phyloP scores from a whole-genome alignment of 1,140 invertebrate genomes.

The Pantala flavescens region DNA sequence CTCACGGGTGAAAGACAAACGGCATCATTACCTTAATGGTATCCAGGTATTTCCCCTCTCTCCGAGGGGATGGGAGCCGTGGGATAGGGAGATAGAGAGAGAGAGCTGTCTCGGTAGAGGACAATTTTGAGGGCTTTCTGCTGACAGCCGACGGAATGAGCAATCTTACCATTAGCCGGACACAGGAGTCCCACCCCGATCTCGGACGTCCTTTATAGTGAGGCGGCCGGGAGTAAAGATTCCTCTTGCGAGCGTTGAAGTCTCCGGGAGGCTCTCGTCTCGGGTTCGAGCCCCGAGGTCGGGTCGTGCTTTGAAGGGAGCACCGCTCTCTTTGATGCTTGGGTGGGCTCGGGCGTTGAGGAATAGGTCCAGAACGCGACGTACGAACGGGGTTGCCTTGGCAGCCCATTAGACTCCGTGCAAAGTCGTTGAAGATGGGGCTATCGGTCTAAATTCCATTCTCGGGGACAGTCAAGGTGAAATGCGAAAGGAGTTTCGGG shows the following conservation, averaged over 20 bases:
- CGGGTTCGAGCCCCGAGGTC: background rate
- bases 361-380: background rate
- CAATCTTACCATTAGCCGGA: slow-evolving; percentile 5
- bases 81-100: background rate
- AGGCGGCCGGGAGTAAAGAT: background rate
- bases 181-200: background rate
- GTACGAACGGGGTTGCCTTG: background rate
- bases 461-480: no score
- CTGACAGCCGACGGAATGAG: slow-evolving; percentile 2
- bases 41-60: slow-evolving; percentile 4
- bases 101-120: background rate
- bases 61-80: background rate
- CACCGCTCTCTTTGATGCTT: background rate
- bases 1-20: slow-evolving; percentile 7
- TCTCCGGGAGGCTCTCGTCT: background rate
- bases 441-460: background rate
- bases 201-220: background rate
- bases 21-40: background rate
- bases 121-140: background rate
- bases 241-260: background rate
- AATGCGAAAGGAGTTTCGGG: no score
- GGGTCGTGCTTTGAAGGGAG: background rate
- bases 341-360: background rate
- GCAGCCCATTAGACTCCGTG: slow-evolving; percentile 3
- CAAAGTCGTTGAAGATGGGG: background rate